These are phyloP conservation scores for Sigmodon hispidus DNA, from an alignment of 2,113 vertebrate genomes.

Conservation along the genomic window DNA sequence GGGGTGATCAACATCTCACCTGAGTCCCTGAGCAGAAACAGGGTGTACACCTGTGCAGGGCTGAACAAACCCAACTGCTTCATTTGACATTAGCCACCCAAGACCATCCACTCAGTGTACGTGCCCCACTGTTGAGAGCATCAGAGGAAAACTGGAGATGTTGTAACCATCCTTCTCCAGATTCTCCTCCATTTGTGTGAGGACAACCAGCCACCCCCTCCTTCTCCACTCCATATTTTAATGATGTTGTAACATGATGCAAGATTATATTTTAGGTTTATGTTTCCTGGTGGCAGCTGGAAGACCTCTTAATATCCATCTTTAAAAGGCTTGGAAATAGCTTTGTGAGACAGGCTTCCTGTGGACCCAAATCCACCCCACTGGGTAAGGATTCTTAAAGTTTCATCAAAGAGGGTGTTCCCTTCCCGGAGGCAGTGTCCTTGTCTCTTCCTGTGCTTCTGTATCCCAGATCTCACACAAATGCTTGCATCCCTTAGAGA, in stretches of 20 bases:
- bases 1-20: not conserved
- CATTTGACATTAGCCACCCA: not conserved
- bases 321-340: slow-evolving; percentile 38
- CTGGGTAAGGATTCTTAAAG: not conserved
- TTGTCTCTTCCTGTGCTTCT: slow-evolving; percentile 37
- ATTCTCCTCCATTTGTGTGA: not conserved
- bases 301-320: slow-evolving; percentile 14
- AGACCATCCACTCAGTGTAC: not conserved
- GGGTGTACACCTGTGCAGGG: too few relatives aligned
- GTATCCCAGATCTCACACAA: not conserved
- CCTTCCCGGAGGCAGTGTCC: not conserved
- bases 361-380: not conserved
- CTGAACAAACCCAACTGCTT: not conserved
- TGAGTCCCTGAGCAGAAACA: not conserved
- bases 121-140: not conserved
- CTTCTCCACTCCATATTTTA: not conserved
- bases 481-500: slow-evolving; percentile 3
- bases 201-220: not conserved
- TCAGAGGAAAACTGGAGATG: not conserved
- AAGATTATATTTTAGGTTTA: slow-evolving; percentile 55
- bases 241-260: not conserved
- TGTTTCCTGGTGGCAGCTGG: slow-evolving; percentile 21
- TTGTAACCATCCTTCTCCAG: not conserved
- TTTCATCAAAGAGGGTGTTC: slow-evolving; percentile 19
- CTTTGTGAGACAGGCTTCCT: slow-evolving; percentile 31